Conservation (phyloP, 2,113 vertebrate species). For the Cichladusa arquata region DNA sequence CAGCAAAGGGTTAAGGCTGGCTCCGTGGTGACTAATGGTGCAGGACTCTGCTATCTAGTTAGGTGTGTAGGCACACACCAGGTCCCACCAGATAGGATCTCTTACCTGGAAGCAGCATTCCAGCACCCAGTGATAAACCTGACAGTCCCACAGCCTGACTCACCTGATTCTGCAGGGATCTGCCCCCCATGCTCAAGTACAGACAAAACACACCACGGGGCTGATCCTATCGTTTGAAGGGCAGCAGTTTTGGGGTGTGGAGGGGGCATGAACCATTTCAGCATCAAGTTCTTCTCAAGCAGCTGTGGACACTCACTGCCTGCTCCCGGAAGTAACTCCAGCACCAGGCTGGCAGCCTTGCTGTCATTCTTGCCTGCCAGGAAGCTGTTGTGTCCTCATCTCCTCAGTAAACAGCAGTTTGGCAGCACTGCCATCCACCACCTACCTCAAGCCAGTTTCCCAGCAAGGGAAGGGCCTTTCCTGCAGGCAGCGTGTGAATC, state of each 20-base stretch:
- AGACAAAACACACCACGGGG: background rate
- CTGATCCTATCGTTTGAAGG: rapidly evolving
- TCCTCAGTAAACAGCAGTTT: background rate
- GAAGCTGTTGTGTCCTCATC: background rate
- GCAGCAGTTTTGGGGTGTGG: background rate
- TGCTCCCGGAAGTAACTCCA: background rate
- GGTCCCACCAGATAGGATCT: conserved; percentile 37
- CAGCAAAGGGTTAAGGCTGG: conserved; percentile 28
- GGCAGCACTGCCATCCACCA: background rate
- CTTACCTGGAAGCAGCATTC: conserved; percentile 54
- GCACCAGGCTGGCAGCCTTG: background rate
- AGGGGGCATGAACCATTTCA: background rate
- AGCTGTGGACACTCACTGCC: rapidly evolving
- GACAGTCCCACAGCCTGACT: conserved; percentile 2
- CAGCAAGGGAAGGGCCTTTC: background rate
- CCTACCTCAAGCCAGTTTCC: background rate
- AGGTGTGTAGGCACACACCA: conserved; percentile 54
- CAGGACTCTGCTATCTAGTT: conserved; percentile 39
- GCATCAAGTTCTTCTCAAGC: background rate
- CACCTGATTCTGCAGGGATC: background rate
- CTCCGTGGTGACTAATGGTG: conserved; percentile 7
- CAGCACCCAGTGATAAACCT: background rate
- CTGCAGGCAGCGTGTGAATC: background rate
- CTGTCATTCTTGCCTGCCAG: background rate
- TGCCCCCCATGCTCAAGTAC: background rate